A percentile compares a stretch with the other conserved stretches of the same genome.
phyloP scores from a whole-genome alignment of 2,888 invertebrate genomes.

The Synanthedon vespiformis region DNA sequence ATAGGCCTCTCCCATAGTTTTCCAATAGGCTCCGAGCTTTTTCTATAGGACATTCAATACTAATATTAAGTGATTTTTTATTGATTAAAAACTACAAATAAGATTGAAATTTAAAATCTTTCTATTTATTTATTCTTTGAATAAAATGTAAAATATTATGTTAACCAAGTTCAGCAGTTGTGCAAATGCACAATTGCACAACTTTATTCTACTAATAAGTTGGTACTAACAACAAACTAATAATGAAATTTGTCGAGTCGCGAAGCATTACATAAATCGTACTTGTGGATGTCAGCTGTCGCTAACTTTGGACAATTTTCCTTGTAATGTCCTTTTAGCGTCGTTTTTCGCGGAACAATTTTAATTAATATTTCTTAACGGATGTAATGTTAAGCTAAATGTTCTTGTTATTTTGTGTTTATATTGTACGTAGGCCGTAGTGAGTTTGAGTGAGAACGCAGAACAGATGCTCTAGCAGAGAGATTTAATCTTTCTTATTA shows the following conservation, averaged over 20 bases:
- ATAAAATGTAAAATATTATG: too few species aligned
- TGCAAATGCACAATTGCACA: too few species aligned
- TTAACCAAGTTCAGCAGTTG: constrained; percentile 9
- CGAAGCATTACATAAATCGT: constrained; percentile 56
- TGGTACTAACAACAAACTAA: constrained; percentile 34
- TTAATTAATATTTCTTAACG: constrained; percentile 64
- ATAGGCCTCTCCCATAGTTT: neutral
- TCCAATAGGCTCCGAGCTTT: too few species aligned
- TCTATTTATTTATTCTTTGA: too few species aligned
- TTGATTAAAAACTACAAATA: neutral
- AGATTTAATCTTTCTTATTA: too few species aligned
- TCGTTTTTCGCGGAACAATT: constrained; percentile 58
- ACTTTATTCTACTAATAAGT: too few species aligned
- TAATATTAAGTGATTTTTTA: too few species aligned
- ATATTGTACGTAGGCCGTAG: constrained; percentile 10
- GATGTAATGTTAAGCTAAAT: constrained; percentile 18
- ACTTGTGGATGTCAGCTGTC: constrained; percentile 66
- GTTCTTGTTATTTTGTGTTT: constrained; percentile 22
- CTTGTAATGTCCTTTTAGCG: constrained; percentile 61
- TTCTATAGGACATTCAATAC: too few species aligned
- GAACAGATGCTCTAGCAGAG: constrained; percentile 4
- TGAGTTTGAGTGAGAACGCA: constrained; percentile 1
- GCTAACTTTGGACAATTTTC: constrained; percentile 58
- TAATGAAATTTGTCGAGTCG: constrained; percentile 58
- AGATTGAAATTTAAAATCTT: too few species aligned